These are phyloP conservation scores for Heliangelus exortis DNA, from an alignment of 2,797 vertebrate genomes.

Conservation along the genomic window DNA sequence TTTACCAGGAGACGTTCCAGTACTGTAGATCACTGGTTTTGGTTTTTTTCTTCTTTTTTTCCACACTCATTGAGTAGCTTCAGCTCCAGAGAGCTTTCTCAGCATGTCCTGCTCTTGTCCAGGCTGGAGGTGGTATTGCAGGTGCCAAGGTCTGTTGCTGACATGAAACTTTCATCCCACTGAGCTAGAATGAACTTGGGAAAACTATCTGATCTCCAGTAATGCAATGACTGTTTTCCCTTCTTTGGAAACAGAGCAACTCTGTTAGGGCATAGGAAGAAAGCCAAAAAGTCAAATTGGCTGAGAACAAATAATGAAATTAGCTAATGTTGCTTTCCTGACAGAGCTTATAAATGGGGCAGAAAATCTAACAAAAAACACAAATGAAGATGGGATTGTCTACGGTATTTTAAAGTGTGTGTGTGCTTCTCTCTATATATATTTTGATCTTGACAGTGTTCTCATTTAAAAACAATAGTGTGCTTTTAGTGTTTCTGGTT, in stretches of 20 bases:
- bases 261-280: conserved; percentile 47
- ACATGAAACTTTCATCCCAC: background rate
- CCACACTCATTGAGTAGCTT: background rate
- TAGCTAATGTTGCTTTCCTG: conserved; percentile 24
- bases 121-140: background rate
- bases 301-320: conserved; percentile 57
- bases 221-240: conserved; percentile 37
- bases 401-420: background rate
- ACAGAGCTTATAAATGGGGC: conserved; percentile 40
- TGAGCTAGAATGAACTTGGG: background rate
- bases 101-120: background rate
- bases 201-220: background rate
- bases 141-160: background rate
- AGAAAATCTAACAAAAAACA: conserved; percentile 25
- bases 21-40: background rate
- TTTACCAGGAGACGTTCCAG: background rate
- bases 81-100: background rate
- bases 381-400: background rate
- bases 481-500: conserved; percentile 5
- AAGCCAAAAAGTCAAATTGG: conserved; percentile 63
- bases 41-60: too few relatives aligned
- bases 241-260: conserved; percentile 56
- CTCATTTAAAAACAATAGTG: background rate
- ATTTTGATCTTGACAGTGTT: background rate
- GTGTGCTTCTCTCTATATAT: accelerated